A percentile compares a stretch with the other conserved stretches of the same genome.
These are phyloP conservation scores for Eriocheir sinensis DNA, from an alignment of 1,140 invertebrate species.

Conservation along the genomic window DNA sequence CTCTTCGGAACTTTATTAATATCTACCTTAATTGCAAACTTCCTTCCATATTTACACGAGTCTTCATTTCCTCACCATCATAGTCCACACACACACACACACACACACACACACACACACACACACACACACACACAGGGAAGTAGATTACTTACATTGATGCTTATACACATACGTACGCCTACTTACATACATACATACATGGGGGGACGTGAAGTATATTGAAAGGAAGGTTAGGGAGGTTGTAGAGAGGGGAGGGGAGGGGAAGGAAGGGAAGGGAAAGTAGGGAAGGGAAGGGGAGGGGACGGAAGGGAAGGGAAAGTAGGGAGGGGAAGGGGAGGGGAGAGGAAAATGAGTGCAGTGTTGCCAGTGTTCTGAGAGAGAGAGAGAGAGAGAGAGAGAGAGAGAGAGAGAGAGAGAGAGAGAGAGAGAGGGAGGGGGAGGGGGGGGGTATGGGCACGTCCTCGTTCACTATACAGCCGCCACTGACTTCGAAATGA, in stretches of 20 bases:
- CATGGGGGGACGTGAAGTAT: not conserved
- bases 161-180: too few species aligned
- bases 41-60: not conserved
- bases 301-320: not conserved
- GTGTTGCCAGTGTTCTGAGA: not conserved
- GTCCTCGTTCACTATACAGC: not conserved
- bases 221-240: not conserved
- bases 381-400: slow-evolving; percentile 58
- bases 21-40: slow-evolving; percentile 30
- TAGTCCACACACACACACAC: not conserved
- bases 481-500: slow-evolving; percentile 74
- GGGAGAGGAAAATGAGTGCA: not conserved
- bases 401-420: slow-evolving; percentile 69
- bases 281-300: not conserved
- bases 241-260: not conserved
- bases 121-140: not conserved
- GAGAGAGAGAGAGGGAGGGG: slow-evolving; percentile 35
- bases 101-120: slow-evolving; percentile 15
- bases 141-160: not conserved
- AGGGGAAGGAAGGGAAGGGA: not conserved
- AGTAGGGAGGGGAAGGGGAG: not conserved
- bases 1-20: slow-evolving; percentile 27
- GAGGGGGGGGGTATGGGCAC: not conserved
- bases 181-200: too few species aligned
- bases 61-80: not conserved